Evolutionary conservation across 2,113 vertebrate genomes (phyloP).

Genomic region (Taxidea taxus): DNA sequence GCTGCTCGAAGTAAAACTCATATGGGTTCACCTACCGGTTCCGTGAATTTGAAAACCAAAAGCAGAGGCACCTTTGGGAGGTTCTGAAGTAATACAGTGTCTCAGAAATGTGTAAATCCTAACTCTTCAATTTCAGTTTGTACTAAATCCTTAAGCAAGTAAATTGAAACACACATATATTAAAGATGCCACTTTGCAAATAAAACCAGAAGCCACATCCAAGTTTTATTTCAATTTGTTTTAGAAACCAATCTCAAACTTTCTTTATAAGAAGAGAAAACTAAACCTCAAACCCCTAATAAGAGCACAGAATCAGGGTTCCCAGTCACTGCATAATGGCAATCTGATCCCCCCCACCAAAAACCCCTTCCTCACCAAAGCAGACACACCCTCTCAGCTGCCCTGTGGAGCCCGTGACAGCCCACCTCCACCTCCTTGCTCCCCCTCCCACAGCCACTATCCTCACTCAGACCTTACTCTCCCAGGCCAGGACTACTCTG

Average conservation of each 20-base stretch:
- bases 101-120: not conserved
- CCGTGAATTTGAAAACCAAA: not conserved
- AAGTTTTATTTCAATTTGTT: not conserved
- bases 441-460: not conserved
- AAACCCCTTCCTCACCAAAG: not conserved
- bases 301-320: not conserved
- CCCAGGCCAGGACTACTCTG: rapidly evolving
- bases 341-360: not conserved
- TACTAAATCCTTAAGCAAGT: not conserved
- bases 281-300: not conserved
- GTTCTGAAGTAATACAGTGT: not conserved
- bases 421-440: not conserved
- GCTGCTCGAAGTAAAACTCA: not conserved
- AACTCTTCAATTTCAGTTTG: not conserved
- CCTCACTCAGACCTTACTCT: not conserved
- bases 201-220: not conserved
- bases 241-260: not conserved
- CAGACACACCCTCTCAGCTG: not conserved
- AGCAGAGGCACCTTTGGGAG: not conserved
- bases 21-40: not conserved
- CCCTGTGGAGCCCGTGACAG: not conserved
- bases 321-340: not conserved
- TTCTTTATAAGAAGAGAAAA: not conserved
- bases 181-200: not conserved
- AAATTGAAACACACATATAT: not conserved